Base-by-base conservation (phyloP, 1,140 invertebrate species). In the Lerema accius region DNA sequence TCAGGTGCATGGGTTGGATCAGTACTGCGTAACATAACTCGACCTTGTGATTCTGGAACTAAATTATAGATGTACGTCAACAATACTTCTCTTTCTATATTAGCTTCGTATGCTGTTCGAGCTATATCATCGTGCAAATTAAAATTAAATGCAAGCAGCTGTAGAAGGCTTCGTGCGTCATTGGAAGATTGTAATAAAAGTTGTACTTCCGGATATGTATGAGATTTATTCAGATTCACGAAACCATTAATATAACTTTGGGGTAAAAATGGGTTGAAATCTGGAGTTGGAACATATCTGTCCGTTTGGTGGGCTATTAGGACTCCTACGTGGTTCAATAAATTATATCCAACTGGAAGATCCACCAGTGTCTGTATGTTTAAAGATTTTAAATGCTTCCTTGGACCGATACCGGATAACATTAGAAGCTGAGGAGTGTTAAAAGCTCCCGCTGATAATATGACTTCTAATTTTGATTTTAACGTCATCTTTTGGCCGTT, bases 321-420 rank as follows among this genome's bases (percentile, higher is more conserved):
- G 5, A 23, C 5, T 23, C 19, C 19, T 5, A 23, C 19, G 5
- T 23, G 19, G 19, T 23, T 5, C 19, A 23, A 3, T 5, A 23
- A 28, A 6, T 53, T 45, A 23, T 63, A n/a, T 3, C 60, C 60
- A 4, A 63, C 60, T 11, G 60, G 60, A 13, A 63, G 45, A 32
- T 53, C 37, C 37, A 28, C 40, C 23, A 45, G 13, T 3, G 53
- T 50, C 9, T 10, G 0, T 6, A 63, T 63, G 10, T 11, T 37
- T 3, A 37, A 37, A 37, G 4, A 7, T 3, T 4, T 37, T n/a
- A 37, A 37, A 37, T 37, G 10, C 1, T 37, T n/a, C n/a, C 11
- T 11, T 11, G 35, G 35, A 11, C 35, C 35, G 2, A 37, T 11
- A 11, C 35, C 35, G n/a, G 35, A 37, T 11, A 37, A 37, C 35